phyloP scores from a whole-genome alignment of 2,888 invertebrate species.

The Epinotia ramella region DNA sequence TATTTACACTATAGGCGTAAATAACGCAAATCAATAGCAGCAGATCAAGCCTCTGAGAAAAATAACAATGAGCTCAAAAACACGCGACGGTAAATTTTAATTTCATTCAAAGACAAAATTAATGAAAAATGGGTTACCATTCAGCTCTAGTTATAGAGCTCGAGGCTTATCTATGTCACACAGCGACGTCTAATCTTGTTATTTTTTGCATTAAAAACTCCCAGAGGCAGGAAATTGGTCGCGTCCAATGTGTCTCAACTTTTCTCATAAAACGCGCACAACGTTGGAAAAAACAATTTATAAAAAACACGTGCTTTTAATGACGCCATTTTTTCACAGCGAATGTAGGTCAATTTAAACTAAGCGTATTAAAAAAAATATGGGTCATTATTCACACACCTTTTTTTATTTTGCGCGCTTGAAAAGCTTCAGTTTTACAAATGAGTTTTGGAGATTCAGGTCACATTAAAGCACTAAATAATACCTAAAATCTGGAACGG shows the following conservation, averaged over 20 bases:
- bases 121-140: neutral
- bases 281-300: slow-evolving; percentile 24
- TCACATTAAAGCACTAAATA: slow-evolving; percentile 17
- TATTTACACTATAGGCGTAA: too few relatives aligned
- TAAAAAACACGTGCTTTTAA: slow-evolving; percentile 38
- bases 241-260: slow-evolving; percentile 28
- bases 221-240: slow-evolving; percentile 16
- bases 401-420: slow-evolving; percentile 28
- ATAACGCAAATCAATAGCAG: too few relatives aligned
- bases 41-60: too few relatives aligned
- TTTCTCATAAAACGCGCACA: slow-evolving; percentile 37
- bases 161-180: slow-evolving; percentile 14
- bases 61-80: too few relatives aligned
- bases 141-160: neutral
- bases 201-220: slow-evolving; percentile 34
- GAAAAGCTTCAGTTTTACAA: slow-evolving; percentile 13
- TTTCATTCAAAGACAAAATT: slow-evolving; percentile 2
- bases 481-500: slow-evolving; percentile 24
- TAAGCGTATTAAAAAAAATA: slow-evolving; percentile 22
- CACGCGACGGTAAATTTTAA: neutral
- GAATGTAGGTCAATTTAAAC: slow-evolving; percentile 23
- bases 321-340: slow-evolving; percentile 11
- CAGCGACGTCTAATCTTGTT: slow-evolving; percentile 20
- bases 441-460: slow-evolving; percentile 28
- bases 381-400: slow-evolving; percentile 12